Base-by-base conservation (phyloP, 1,140 invertebrate genomes). In the Drosophila navojoa region DNA sequence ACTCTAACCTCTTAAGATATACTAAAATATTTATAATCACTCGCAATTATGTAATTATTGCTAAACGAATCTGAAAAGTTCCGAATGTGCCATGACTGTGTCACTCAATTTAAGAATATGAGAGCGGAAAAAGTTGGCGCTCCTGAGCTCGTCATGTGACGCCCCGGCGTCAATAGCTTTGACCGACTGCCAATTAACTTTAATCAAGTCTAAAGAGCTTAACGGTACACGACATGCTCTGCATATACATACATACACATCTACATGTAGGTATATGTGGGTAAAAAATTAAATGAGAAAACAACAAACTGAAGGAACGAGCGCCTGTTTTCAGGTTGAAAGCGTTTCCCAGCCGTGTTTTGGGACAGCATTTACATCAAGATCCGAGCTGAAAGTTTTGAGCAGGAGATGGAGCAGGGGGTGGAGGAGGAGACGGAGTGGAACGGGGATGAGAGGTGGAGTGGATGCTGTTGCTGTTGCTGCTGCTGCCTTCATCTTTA, bases 111-210 rank as follows among this genome's bases (percentile, higher is more conserved):
- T 22, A 22, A 22, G 2, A 38, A 38, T 38, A 38, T 38, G 35
- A 10, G 11, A 38, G 11, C 10, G 10, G 3, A 7, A 38, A 38
- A 38, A 38, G 35, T 38, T 38, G 0, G 10, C 35, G 35, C 4
- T 13, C 15, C 15, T 35, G n/a, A 19, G n/a, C 29, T 7, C 42
- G 42, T 44, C 42, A 44, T 44, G 2, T 7, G n/a, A 54, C 15
- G 15, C 52, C 52, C 52, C 3, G 15, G 4, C 10, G 15, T 22
- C 35, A 42, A 40, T 57, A 47, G 35, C 35, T 38, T 38, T 38
- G 35, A 67, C 54, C 66, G 10, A 55, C 38, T 58, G 61, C 38
- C 45, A 66, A 71, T 71, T 71, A 58, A 38, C 27, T 58, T 38
- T 58, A 71, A 66, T 71, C 69, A 58, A 52, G 58, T 35, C 61